These are phyloP conservation scores for Allygus modestus DNA, from an alignment of 2,888 invertebrate species.

Conservation along the genomic window DNA sequence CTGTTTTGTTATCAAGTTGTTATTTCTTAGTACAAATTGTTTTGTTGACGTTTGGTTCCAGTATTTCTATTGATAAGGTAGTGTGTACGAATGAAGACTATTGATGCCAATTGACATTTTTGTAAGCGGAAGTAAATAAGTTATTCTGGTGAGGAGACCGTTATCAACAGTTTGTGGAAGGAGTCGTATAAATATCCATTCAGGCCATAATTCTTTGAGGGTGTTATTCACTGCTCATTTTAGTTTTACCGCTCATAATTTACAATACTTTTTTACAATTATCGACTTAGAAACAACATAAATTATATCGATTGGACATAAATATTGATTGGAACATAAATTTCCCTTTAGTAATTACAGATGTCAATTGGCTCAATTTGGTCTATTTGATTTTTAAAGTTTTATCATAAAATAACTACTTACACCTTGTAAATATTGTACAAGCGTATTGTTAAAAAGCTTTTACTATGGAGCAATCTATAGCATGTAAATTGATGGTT, in stretches of 20 bases:
- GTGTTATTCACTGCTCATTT: no score
- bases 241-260: no score
- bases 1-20: constrained; percentile 9
- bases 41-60: constrained; percentile 17
- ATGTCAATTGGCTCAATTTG: not conserved
- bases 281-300: no score
- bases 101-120: constrained; percentile 36
- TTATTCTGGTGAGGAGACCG: no score
- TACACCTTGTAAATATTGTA: constrained; percentile 26
- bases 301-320: no score
- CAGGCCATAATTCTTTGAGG: no score
- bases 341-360: no score
- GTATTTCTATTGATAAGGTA: constrained; percentile 26
- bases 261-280: no score
- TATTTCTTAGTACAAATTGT: constrained; percentile 37
- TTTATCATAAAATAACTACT: not conserved
- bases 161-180: no score
- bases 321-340: no score
- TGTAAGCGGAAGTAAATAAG: not conserved
- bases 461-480: constrained; percentile 9
- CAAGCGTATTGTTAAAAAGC: not conserved
- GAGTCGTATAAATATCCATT: no score
- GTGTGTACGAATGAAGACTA: not conserved
- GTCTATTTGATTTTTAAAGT: not conserved
- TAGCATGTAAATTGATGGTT: not conserved